Percentiles rank a stretch among this genome's conserved stretches.
phyloP scores from a whole-genome alignment of 2,797 vertebrate genomes.

The Pangasius larnaudii region DNA sequence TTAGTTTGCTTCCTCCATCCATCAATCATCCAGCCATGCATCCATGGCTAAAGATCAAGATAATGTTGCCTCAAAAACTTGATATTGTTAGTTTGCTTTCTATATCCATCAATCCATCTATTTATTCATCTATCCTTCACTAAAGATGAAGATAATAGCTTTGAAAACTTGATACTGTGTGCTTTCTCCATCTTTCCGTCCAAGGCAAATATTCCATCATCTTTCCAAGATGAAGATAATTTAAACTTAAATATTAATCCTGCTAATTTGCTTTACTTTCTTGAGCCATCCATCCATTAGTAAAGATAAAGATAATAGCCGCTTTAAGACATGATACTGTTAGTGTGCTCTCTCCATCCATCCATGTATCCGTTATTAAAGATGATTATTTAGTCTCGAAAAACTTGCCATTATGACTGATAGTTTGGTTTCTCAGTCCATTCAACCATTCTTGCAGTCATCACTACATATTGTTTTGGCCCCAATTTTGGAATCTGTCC shows the following conservation, averaged over 20 bases:
- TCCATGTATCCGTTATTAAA: neutral
- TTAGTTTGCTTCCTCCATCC: neutral
- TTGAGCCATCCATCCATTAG: neutral
- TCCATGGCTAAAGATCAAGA: conserved; percentile 58
- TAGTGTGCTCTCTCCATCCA: neutral
- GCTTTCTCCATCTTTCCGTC: neutral
- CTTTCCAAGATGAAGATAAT: too few relatives aligned
- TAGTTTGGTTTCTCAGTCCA: neutral
- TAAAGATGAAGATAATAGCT: neutral
- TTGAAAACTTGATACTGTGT: too few relatives aligned
- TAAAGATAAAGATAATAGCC: too few relatives aligned
- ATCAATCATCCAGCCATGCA: conserved; percentile 61
- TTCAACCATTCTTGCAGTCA: neutral
- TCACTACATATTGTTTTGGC: neutral
- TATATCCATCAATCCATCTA: too few relatives aligned
- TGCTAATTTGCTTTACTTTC: too few relatives aligned
- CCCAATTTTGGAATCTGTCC: neutral
- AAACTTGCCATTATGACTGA: neutral
- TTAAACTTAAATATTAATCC: too few relatives aligned
- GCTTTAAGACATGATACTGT: too few relatives aligned
- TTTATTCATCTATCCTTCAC: neutral
- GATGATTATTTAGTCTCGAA: neutral
- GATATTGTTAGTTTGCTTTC: neutral
- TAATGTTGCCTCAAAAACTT: neutral
- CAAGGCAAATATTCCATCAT: neutral